A percentile compares a stretch with the other conserved stretches of the same genome.
Conservation (phyloP, 2,888 invertebrate species). For the Apotomis capreana region DNA sequence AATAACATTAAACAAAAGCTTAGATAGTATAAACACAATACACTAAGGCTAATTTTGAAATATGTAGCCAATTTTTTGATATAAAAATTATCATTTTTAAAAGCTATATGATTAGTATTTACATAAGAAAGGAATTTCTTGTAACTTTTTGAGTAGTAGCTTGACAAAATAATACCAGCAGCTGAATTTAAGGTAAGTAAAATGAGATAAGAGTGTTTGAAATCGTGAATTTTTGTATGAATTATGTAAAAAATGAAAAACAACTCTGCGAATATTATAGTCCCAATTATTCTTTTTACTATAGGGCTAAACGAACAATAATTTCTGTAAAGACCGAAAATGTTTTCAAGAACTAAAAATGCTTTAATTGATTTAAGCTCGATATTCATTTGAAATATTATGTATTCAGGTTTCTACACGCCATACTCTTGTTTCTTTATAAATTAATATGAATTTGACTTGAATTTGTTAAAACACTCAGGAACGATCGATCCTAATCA, state of each 20-base stretch:
- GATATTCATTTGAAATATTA: neutral
- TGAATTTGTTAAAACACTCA: no score
- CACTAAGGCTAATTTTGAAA: neutral
- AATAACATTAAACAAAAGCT: neutral
- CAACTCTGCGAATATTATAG: neutral
- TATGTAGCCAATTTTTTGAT: neutral
- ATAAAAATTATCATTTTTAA: neutral
- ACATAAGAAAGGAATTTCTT: neutral
- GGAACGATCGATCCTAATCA: no score
- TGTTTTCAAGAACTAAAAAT: slow-evolving; percentile 4
- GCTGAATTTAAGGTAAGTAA: neutral
- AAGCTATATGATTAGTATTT: neutral
- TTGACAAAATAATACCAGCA: neutral
- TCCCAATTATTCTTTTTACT: neutral
- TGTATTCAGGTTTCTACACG: neutral
- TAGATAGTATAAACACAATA: no score
- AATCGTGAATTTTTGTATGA: no score
- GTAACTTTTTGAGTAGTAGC: slow-evolving; percentile 8
- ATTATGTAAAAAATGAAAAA: neutral
- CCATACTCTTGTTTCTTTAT: no score
- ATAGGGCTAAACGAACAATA: neutral
- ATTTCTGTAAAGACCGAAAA: slow-evolving; percentile 11
- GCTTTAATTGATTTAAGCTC: slow-evolving; percentile 7
- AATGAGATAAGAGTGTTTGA: no score
- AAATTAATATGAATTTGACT: no score